Percentiles rank a stretch among this genome's conserved stretches.
Conservation (phyloP, 2,797 vertebrate genomes). For the Enteromius mattozi region DNA sequence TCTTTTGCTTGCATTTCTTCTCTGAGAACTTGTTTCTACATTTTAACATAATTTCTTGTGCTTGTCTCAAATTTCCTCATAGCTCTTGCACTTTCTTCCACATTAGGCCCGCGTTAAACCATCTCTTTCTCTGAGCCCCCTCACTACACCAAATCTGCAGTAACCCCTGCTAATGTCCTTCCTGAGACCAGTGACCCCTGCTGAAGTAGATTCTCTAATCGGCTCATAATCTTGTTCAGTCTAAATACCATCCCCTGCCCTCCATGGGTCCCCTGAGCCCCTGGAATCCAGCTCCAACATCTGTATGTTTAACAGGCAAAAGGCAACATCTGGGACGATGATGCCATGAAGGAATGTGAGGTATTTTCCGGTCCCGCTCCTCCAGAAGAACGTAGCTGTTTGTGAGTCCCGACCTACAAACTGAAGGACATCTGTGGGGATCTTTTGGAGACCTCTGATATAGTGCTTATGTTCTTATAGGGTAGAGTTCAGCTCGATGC, state of each 20-base stretch:
- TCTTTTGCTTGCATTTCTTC: background rate
- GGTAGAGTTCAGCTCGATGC: background rate
- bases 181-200: conserved; percentile 43
- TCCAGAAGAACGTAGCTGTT: conserved; percentile 29
- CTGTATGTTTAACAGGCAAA: conserved; percentile 65
- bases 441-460: conserved; percentile 51
- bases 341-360: conserved; percentile 76
- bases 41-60: background rate
- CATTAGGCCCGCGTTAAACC: conserved; percentile 14
- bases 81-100: background rate
- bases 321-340: conserved; percentile 69
- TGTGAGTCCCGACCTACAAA: conserved; percentile 14
- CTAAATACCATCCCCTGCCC: conserved; percentile 30
- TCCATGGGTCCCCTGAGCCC: conserved; percentile 22
- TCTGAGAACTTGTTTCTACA: background rate
- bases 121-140: conserved; percentile 40
- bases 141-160: conserved; percentile 12
- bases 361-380: conserved; percentile 68
- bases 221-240: background rate
- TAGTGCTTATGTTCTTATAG: conserved; percentile 42
- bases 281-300: conserved; percentile 66
- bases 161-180: background rate
- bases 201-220: conserved; percentile 37
- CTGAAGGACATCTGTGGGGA: conserved; percentile 20
- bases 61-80: background rate